Percentiles rank a stretch among this genome's conserved stretches.
phyloP scores from a whole-genome alignment of 2,888 invertebrate species.

The Carcina quercana region DNA sequence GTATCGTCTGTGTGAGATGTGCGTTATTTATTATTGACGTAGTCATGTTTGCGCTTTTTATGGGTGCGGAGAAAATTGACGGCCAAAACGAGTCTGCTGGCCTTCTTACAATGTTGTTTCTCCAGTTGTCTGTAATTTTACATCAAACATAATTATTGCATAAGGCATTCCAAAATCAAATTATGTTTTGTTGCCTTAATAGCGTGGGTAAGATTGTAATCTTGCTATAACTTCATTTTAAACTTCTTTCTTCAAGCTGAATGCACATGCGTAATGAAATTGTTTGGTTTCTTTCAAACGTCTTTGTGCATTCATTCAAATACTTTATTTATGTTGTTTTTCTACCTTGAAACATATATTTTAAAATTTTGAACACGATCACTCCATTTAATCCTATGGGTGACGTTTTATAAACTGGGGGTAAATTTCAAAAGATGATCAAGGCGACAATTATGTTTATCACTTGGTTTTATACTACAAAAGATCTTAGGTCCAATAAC shows the following conservation, averaged over 20 bases:
- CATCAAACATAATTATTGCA: constrained; percentile 21
- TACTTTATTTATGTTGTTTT: no score
- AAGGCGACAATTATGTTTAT: no score
- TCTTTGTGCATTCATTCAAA: no score
- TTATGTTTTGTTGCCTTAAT: constrained; percentile 13
- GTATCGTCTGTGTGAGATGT: constrained; percentile 41
- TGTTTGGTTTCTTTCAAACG: no score
- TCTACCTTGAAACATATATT: no score
- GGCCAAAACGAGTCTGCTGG: constrained; percentile 34
- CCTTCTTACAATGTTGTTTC: constrained; percentile 41
- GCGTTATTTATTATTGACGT: constrained; percentile 55
- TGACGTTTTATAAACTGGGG: no score
- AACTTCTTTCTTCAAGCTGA: background rate
- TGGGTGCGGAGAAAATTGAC: constrained; percentile 47
- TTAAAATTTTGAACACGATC: no score
- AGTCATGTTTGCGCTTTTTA: constrained; percentile 52
- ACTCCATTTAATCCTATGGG: no score
- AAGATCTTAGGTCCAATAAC: no score
- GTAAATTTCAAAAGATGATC: no score
- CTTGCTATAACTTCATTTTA: background rate
- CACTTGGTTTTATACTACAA: no score
- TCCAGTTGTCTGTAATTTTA: constrained; percentile 29
- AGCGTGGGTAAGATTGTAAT: background rate
- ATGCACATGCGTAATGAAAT: no score
- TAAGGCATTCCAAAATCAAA: constrained; percentile 20